Percentiles rank a stretch among this genome's conserved stretches.
Evolutionary conservation across 2,113 vertebrate species (phyloP).

Genomic region (Corythornis madagascariensis): DNA sequence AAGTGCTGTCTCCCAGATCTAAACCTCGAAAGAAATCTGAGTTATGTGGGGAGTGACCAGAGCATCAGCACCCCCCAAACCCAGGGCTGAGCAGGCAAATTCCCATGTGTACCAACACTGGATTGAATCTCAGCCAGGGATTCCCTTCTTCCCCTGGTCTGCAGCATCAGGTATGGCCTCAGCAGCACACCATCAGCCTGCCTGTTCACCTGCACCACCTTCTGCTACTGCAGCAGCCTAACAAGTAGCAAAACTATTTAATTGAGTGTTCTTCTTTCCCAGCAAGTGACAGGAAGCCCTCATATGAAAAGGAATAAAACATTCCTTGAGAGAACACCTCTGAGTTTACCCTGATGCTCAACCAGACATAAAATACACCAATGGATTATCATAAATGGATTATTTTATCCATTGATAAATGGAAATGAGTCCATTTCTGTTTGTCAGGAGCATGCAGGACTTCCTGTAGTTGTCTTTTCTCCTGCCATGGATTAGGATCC

Average conservation of each 20-base stretch:
- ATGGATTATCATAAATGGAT: background rate
- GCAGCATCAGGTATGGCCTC: accelerated
- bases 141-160: background rate
- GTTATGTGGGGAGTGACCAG: background rate
- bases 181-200: background rate
- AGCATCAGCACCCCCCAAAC: background rate
- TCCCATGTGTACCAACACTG: background rate
- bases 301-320: background rate
- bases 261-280: background rate
- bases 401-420: background rate
- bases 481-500: background rate
- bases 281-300: background rate
- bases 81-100: background rate
- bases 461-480: background rate
- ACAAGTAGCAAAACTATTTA: background rate
- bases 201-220: background rate
- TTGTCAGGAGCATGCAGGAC: background rate
- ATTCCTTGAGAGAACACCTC: background rate
- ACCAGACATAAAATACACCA: background rate
- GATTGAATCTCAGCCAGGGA: background rate
- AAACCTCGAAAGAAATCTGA: background rate
- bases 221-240: background rate
- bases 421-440: background rate
- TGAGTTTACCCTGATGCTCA: background rate
- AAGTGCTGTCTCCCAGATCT: background rate